Percentiles rank a stretch among this genome's conserved stretches.
These are phyloP conservation scores for Habroteleia sp. DNA, from an alignment of 2,888 invertebrate species.

Conservation along the genomic window DNA sequence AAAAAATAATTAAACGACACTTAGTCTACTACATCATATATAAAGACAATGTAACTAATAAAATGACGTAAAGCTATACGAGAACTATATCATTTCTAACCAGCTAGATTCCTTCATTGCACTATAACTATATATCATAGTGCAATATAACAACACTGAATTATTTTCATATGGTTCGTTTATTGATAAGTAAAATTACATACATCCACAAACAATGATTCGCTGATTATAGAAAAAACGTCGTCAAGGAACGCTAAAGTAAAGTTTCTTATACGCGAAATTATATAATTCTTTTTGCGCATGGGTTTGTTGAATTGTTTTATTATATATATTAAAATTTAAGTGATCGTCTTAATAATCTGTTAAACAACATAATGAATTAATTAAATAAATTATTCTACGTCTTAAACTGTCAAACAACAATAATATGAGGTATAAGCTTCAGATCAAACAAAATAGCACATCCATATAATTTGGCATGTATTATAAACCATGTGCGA, in stretches of 20 bases:
- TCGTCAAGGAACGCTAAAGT: conserved; percentile 56
- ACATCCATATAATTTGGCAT: conserved; percentile 45
- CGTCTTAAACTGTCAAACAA: conserved; percentile 40
- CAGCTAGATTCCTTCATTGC: too few relatives aligned
- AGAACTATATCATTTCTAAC: too few relatives aligned
- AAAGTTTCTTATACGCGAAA: conserved; percentile 51
- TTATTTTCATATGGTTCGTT: conserved; percentile 61
- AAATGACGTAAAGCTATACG: too few relatives aligned
- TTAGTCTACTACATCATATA: too few relatives aligned
- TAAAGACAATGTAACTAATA: too few relatives aligned
- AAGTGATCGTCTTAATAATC: too few relatives aligned
- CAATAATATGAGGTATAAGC: conserved; percentile 48
- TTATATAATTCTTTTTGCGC: conserved; percentile 54
- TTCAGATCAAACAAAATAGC: conserved; percentile 65
- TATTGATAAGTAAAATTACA: conserved; percentile 66
- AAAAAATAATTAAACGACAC: too few relatives aligned
- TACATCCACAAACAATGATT: conserved; percentile 65
- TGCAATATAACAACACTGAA: too few relatives aligned
- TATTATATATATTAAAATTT: conserved; percentile 16
- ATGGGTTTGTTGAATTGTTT: conserved; percentile 31
- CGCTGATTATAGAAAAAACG: conserved; percentile 63
- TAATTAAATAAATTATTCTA: conserved; percentile 49
- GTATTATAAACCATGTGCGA: conserved; percentile 11
- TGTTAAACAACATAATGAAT: conserved; percentile 37
- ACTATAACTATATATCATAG: too few relatives aligned